These are phyloP conservation scores for Connochaetes taurinus DNA, from an alignment of 2,113 vertebrate genomes.

Conservation along the genomic window DNA sequence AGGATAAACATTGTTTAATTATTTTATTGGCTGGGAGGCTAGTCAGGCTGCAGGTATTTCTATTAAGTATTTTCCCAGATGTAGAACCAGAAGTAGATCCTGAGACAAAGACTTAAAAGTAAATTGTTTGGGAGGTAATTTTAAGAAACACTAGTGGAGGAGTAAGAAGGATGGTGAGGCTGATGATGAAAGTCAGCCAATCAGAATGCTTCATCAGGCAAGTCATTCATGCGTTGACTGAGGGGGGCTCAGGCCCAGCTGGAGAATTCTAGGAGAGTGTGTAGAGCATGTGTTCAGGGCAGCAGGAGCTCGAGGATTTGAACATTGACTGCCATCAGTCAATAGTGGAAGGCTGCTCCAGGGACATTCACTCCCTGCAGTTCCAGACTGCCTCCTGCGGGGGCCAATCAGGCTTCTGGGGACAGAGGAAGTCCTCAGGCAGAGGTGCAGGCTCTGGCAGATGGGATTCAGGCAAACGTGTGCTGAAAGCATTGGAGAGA, in stretches of 20 bases:
- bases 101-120: background rate
- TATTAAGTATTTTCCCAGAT: background rate
- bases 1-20: background rate
- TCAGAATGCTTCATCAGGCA: background rate
- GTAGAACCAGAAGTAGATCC: background rate
- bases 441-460: background rate
- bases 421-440: background rate
- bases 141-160: background rate
- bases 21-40: background rate
- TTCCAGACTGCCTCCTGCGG: background rate
- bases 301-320: background rate
- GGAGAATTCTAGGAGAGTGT: background rate
- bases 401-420: background rate
- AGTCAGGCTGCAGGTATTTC: background rate
- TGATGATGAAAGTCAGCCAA: background rate
- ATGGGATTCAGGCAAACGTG: background rate
- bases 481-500: background rate
- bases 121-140: background rate
- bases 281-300: background rate
- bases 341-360: background rate
- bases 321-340: too few relatives aligned
- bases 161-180: background rate
- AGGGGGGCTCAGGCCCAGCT: rapidly evolving
- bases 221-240: background rate
- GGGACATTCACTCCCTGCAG: background rate